Base-by-base conservation (phyloP, 2,888 invertebrate genomes). In the Alentia gelatinosa region DNA sequence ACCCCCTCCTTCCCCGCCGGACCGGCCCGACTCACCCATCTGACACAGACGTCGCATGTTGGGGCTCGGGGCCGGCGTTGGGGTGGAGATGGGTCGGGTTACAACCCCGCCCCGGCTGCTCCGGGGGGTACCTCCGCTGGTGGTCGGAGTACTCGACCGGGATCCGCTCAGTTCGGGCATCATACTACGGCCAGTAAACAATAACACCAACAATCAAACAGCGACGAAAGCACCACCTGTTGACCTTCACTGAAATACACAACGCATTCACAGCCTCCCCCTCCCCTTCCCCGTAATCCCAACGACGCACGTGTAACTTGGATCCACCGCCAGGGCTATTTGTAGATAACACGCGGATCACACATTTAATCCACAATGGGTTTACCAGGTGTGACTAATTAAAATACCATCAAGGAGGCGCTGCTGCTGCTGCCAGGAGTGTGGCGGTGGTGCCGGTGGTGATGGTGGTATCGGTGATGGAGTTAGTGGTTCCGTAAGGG, bases 21-120 rank as follows among this genome's bases (percentile, higher is more conserved):
- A n/a, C 26, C 86, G 47, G 23, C 30, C 47, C 4, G 86, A 12
- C 26, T 86, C 86, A 9, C 30, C 12, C 86, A 86, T 1, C 86
- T 86, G 86, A 30, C 86, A 86, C 19, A 86, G 30, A 30, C 86
- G 86, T 12, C 86, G 42, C 47, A 86, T 42, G 86, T 86, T 86
- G 86, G 86, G 86, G 33, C 86, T 86, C 15, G 86, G 86, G 47
- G 86, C 86, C 26, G 86, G 86, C n/a, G 86, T 86, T 9, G 86
- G 86, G 47, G 86, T 86, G 33, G 33, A 33, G 42, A 86, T 86
- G 50, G 86, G 86, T n/a, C 86, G 42, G 86, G 86, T 86, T 7
- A 86, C 86, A 26, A 86, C 86, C 47, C 86, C 86, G 26, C 86
- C 86, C n/a, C 86, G 42, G 30, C 47, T 30, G 47, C 86, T 86